phyloP scores from a whole-genome alignment of 2,113 vertebrate genomes.

The Heptranchias perlo region DNA sequence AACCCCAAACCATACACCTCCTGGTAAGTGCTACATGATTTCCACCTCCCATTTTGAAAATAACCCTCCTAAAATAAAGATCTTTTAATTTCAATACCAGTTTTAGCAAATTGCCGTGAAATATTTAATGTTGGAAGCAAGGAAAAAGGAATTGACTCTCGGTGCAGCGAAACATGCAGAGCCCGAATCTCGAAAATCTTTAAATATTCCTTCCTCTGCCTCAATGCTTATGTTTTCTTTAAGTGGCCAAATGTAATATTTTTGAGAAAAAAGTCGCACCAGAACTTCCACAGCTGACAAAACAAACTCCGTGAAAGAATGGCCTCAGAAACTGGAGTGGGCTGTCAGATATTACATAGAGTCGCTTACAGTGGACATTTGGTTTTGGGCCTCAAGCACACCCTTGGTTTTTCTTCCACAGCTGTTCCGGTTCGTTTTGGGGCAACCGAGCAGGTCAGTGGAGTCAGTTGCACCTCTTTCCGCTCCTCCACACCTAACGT shows the following conservation, averaged over 20 bases:
- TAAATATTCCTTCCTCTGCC: neutral
- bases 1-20: neutral
- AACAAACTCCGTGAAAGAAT: conserved; percentile 74
- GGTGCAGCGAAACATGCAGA: neutral
- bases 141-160: neutral
- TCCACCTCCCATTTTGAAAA: neutral
- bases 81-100: neutral
- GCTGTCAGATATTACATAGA: conserved; percentile 71
- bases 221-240: conserved; percentile 59
- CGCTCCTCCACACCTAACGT: conserved; percentile 44
- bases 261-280: conserved; percentile 66
- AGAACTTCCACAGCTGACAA: conserved; percentile 80
- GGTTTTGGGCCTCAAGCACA: conserved; percentile 52
- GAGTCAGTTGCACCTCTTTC: conserved; percentile 54
- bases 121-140: neutral
- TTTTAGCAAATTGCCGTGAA: neutral
- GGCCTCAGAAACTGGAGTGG: conserved; percentile 76
- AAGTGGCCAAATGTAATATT: conserved; percentile 78
- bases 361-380: conserved; percentile 72
- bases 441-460: conserved; percentile 65
- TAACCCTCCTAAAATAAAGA: neutral
- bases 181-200: neutral
- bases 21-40: neutral
- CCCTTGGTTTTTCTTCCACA: conserved; percentile 58
- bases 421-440: conserved; percentile 66